Conservation (phyloP, 2,888 invertebrate species). For the Apantesis nais region DNA sequence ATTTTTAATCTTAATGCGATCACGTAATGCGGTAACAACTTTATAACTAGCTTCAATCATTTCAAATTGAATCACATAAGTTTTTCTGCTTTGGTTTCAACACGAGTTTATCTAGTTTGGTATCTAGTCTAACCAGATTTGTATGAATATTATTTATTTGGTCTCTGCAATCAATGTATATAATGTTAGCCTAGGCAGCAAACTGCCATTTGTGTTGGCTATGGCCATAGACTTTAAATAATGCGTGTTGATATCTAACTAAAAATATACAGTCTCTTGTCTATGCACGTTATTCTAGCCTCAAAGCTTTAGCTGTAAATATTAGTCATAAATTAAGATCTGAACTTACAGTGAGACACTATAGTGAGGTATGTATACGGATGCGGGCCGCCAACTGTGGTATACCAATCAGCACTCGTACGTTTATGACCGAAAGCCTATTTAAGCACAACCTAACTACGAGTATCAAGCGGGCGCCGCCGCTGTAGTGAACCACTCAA, state of each 20-base stretch:
- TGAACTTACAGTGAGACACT: too few relatives aligned
- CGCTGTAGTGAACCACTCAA: too few relatives aligned
- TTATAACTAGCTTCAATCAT: neutral
- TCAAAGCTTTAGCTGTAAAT: neutral
- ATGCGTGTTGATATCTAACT: neutral
- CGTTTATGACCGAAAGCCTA: too few relatives aligned
- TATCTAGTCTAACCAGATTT: slow-evolving; percentile 1
- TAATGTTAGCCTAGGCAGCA: neutral
- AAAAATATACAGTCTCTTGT: neutral
- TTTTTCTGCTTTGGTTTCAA: neutral
- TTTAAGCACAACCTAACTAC: too few relatives aligned
- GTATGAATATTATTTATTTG: neutral
- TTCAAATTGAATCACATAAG: neutral
- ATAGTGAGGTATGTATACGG: too few relatives aligned
- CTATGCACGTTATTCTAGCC: neutral
- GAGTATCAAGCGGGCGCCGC: too few relatives aligned
- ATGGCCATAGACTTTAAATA: neutral
- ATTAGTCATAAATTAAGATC: neutral
- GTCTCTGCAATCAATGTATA: neutral
- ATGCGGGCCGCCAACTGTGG: too few relatives aligned
- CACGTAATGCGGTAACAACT: neutral
- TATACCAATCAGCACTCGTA: too few relatives aligned
- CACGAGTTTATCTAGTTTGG: neutral
- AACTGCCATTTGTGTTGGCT: neutral
- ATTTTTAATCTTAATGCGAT: neutral